Evolutionary conservation across 2,113 vertebrate genomes (phyloP), one percentile per base, ranked within the genome.

Genomic region (Corythoichthys intestinalis): DNA sequence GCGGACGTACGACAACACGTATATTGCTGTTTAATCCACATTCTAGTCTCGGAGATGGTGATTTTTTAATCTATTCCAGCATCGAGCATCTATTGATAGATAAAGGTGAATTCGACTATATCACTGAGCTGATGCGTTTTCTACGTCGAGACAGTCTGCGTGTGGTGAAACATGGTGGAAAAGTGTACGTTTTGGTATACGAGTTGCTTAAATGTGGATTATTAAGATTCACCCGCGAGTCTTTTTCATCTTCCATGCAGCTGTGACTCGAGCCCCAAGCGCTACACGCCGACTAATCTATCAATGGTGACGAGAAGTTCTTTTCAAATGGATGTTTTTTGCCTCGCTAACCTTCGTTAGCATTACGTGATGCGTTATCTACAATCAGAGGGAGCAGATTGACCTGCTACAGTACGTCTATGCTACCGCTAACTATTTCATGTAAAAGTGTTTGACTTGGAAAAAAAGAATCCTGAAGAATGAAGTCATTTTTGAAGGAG

Each of bases 1-100:
- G 73, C 68, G 73, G 71, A 81, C 61, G 53, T 54, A 75, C 44
- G 28, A 79, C 66, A 62, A 87, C 79, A 82, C 78, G 72, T 80
- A 89, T 91, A 91, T 91, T 91, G 89, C 88, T 89, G 81, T 87
- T 85, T 75, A 78, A 75, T 86, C 78, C 75, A 85, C 87, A 83
- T 84, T 85, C 85, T 84, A 82, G 71, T 85, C 82, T 67, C 82
- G 83, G 67, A 82, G 60, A 54, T 66, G 34, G 69, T 76, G 79
- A 75, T 79, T 79, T 57, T 15, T 73, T 38, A 78, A 69, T 34
- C 77, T 81, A 66, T 72, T 80, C 77, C 74, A 81, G 85, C 81
- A 83, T 83, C 85, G 80, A 68, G 75, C 62, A 70, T 85, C 70
- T 81, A 86, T 81, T 73, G 74, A 39, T 86, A 74, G 65, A 57